A percentile compares a stretch with the other conserved stretches of the same genome.
phyloP scores from a whole-genome alignment of 2,797 vertebrate genomes.

The Hoplostethus atlanticus region DNA sequence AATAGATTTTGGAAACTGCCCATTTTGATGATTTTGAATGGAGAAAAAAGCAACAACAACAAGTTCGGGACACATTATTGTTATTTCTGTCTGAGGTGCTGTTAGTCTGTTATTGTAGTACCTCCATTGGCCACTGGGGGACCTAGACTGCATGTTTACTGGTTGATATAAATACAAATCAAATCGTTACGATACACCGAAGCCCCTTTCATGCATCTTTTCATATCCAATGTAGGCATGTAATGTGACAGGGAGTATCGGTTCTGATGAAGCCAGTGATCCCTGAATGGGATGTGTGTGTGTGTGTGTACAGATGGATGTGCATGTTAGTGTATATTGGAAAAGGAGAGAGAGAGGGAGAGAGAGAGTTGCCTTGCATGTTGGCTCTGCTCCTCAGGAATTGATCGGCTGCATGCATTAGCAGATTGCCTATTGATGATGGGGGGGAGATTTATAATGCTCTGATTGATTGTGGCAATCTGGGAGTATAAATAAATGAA shows the following conservation, averaged over 20 bases:
- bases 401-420: slow-evolving; percentile 86
- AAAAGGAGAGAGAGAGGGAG: slow-evolving; percentile 11
- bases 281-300: slow-evolving; percentile 53
- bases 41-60: slow-evolving; percentile 12
- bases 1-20: slow-evolving; percentile 3
- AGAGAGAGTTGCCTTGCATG: slow-evolving; percentile 62
- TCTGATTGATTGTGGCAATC: slow-evolving; percentile 82
- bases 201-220: slow-evolving; percentile 28
- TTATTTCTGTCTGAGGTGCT: slow-evolving; percentile 4
- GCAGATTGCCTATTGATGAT: slow-evolving; percentile 89
- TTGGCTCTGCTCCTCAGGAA: slow-evolving; percentile 77
- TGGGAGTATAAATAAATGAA: slow-evolving; percentile 85
- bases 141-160: slow-evolving; percentile 40
- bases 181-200: slow-evolving; percentile 49
- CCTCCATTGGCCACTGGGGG: slow-evolving; percentile 24
- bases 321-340: slow-evolving; percentile 44
- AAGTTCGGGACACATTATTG: slow-evolving; percentile 34
- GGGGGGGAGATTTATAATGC: slow-evolving; percentile 82
- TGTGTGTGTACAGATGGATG: slow-evolving; percentile 45
- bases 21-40: slow-evolving; percentile 27
- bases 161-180: slow-evolving; percentile 55
- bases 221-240: slow-evolving; percentile 24
- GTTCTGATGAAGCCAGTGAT: slow-evolving; percentile 41
- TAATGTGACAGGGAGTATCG: slow-evolving; percentile 34
- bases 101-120: slow-evolving; percentile 26